Evolutionary conservation across 2,113 vertebrate species (phyloP).

Genomic region (Ibidorhyncha struthersii): DNA sequence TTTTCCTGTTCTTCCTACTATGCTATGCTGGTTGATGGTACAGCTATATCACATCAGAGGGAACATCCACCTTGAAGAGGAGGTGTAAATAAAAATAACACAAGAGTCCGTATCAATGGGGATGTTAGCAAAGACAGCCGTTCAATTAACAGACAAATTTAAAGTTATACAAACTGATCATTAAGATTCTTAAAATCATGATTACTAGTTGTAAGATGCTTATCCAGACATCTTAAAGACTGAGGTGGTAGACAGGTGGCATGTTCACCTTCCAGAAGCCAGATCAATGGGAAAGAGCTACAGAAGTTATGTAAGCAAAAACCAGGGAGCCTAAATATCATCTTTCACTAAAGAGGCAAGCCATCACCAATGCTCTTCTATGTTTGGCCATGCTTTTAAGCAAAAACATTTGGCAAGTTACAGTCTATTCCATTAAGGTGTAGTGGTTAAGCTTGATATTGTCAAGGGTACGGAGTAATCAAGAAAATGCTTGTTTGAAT

Average conservation of each 20-base stretch:
- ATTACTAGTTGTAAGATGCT: neutral
- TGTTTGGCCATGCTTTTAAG: neutral
- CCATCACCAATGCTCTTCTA: neutral
- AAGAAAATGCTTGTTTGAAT: slow-evolving; percentile 2
- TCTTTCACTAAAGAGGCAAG: neutral
- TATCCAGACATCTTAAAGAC: neutral
- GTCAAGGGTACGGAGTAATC: slow-evolving; percentile 5
- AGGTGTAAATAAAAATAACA: neutral
- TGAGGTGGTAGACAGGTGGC: neutral
- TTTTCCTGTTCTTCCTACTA: neutral
- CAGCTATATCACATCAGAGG: neutral
- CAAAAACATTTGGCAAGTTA: neutral
- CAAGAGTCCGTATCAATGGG: accelerated
- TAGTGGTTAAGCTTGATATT: neutral
- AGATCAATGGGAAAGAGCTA: neutral
- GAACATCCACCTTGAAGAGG: neutral
- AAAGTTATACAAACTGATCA: neutral
- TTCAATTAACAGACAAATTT: neutral
- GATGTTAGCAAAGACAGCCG: neutral
- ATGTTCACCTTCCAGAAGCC: neutral
- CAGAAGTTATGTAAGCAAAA: neutral
- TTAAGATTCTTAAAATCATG: neutral
- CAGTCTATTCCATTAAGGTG: neutral
- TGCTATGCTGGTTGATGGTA: neutral
- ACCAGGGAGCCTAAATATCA: neutral